These are phyloP conservation scores for Morbakka virulenta DNA, from an alignment of 30 jellyfish, hydroid and myxozoan species.

Conservation along the genomic window DNA sequence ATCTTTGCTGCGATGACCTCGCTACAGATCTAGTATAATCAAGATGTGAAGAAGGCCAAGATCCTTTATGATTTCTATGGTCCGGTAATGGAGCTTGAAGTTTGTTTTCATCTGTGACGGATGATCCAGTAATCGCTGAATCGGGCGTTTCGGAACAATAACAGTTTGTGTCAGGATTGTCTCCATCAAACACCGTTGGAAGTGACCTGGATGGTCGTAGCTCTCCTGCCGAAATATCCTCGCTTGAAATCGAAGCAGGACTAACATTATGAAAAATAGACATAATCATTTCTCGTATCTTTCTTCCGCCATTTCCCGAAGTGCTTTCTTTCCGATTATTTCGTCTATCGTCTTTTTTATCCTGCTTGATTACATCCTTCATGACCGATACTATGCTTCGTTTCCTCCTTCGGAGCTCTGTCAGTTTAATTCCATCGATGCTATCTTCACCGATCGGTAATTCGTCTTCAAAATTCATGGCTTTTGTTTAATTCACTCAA, in stretches of 20 bases:
- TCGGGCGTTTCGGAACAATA: neutral
- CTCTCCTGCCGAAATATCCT: slow-evolving; percentile 39
- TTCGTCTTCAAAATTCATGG: neutral
- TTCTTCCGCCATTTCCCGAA: neutral
- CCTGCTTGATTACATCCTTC: neutral
- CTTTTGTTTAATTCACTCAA: neutral
- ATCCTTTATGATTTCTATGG: neutral
- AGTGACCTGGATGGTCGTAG: neutral
- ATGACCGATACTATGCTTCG: slow-evolving; percentile 65
- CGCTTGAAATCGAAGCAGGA: slow-evolving; percentile 33
- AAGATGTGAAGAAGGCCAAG: neutral
- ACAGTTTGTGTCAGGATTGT: neutral
- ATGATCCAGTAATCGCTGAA: neutral
- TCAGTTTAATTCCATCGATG: slow-evolving; percentile 5
- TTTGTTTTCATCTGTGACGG: neutral
- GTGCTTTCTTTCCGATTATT: neutral
- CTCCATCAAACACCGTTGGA: neutral
- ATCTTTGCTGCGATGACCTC: neutral
- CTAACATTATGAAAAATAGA: slow-evolving; percentile 1
- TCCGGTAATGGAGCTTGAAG: neutral
- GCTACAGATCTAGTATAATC: neutral
- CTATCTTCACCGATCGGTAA: neutral
- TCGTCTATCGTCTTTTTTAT: neutral
- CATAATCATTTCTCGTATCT: neutral
- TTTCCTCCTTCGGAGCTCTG: slow-evolving; percentile 63